Evolutionary conservation across 2,888 invertebrate genomes (phyloP).

Genomic region (Lasioglossum leucozonium): DNA sequence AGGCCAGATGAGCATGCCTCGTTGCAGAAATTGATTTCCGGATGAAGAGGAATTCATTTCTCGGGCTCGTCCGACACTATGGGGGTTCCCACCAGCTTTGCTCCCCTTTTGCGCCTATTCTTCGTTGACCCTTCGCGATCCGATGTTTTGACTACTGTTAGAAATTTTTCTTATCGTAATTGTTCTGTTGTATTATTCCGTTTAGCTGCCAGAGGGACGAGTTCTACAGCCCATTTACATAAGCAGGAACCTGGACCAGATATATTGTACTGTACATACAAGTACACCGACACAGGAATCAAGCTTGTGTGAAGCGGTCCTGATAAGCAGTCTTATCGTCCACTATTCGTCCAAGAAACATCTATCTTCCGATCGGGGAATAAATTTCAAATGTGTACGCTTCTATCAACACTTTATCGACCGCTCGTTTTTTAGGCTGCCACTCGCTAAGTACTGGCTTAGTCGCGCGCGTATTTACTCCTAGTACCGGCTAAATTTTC

Average conservation of each 20-base stretch:
- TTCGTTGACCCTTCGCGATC: not conserved
- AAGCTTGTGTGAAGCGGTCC: not conserved
- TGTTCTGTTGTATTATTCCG: no score
- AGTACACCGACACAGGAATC: not conserved
- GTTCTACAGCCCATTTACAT: not conserved
- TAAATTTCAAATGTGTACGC: not conserved
- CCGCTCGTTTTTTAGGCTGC: no score
- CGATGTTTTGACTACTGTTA: no score
- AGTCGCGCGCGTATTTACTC: no score
- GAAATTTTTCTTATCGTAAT: no score
- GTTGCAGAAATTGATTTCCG: slow-evolving; percentile 28
- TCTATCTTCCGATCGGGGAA: not conserved
- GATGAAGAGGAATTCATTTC: slow-evolving; percentile 30
- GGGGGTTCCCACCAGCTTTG: not conserved
- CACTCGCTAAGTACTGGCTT: no score
- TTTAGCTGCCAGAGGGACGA: not conserved
- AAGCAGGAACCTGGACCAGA: not conserved
- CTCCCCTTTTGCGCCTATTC: not conserved
- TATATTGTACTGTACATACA: no score
- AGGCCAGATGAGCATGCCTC: no score
- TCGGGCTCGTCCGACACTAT: not conserved
- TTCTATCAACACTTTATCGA: no score
- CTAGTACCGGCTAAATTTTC: no score
- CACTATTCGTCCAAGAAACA: not conserved
- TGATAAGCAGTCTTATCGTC: not conserved